Evolutionary conservation across 2,888 invertebrate genomes (phyloP).

Genomic region (Diaphora mendica): DNA sequence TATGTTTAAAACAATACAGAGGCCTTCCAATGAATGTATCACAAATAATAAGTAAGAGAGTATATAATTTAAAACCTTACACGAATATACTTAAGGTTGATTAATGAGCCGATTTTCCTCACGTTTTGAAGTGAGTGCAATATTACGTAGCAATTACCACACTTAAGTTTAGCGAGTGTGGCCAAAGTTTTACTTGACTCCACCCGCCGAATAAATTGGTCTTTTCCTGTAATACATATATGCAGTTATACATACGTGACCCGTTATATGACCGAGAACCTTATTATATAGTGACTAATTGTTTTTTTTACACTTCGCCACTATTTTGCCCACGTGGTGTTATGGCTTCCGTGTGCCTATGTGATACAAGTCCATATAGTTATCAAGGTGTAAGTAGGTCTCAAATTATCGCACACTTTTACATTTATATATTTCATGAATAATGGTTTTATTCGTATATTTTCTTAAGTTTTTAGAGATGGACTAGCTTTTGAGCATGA

Average conservation of each 20-base stretch:
- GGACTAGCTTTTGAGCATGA: too few relatives aligned
- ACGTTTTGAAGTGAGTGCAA: constrained; percentile 8
- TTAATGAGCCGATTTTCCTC: constrained; percentile 4
- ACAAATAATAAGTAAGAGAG: background rate
- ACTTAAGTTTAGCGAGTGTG: constrained; percentile 15
- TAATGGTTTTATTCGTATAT: background rate
- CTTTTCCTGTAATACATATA: constrained; percentile 19
- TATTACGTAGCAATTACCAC: constrained; percentile 18
- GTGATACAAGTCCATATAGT: background rate
- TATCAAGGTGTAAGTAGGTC: background rate
- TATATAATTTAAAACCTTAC: background rate
- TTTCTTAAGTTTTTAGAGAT: background rate
- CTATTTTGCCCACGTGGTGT: background rate
- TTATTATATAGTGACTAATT: background rate
- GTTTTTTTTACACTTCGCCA: constrained; percentile 2
- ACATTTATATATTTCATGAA: background rate
- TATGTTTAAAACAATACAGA: background rate
- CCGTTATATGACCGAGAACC: background rate
- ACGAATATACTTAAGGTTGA: background rate
- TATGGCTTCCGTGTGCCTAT: background rate
- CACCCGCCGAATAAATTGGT: constrained; percentile 21
- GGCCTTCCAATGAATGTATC: background rate
- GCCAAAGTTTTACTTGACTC: constrained; percentile 19
- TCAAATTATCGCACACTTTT: background rate
- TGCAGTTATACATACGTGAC: constrained; percentile 4